Evolutionary conservation across 2,888 invertebrate species (phyloP), one percentile per base, ranked within the genome.

Genomic region (Molorchus minor): DNA sequence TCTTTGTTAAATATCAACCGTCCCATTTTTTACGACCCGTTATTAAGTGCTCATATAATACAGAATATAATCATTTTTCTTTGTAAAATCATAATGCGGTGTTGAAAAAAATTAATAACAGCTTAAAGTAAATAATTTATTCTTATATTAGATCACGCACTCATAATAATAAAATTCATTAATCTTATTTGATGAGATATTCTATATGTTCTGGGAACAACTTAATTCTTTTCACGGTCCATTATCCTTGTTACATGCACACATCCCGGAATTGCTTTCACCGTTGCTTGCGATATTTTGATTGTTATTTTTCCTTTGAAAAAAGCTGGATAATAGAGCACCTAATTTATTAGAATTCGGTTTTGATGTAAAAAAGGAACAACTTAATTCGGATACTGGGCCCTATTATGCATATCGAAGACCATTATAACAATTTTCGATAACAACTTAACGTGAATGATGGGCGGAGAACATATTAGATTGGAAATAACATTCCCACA

Each of bases 71-170:
- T 63, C 61, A 53, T 47, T 43, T 47, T 57, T 33, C 45, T 56
- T 61, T 65, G 54, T 57, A 25, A 13, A 1, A 16, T 33, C 46
- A 47, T 61, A 63, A 63, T 53, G 54, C 58, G 49, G 51, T 30
- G 12, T 41, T 45, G 44, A 33, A 65, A 66, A 66, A 66, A 66
- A 57, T 63, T 62, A 58, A 60, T 54, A 62, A 62, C 62, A 56
- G 62, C 53, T 60, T 58, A 60, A 63, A 59, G 59, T 63, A 66
- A 66, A 66, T 64, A 62, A 66, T 66, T 62, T 62, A 62, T 64
- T 62, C 66, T 41, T 58, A 62, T 66, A 66, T 66, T 62, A 62
- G 62, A 64, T 66, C 66, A 66, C 64, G 66, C 56, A 58, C 62
- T 55, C 20, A 59, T 64, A 53, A 65, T 63, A 65, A 66, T 66